Base-by-base conservation (phyloP, 2,113 vertebrate genomes). In the Blennius ocellaris region DNA sequence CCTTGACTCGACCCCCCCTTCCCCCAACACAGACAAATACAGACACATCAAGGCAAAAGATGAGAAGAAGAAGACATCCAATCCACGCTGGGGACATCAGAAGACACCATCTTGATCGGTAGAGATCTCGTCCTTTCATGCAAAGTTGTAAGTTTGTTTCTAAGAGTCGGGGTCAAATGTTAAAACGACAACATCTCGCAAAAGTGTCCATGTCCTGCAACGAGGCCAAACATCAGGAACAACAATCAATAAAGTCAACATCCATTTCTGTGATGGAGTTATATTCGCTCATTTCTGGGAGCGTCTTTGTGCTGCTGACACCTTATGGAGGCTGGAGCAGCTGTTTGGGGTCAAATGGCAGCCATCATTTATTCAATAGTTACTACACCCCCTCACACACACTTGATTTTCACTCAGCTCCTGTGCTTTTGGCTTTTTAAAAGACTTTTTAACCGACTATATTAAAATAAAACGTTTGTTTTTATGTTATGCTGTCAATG, bases 1-100 rank as follows among this genome's bases (percentile, higher is more conserved):
- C 82, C 84, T 88, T 66, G 15, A 69, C 74, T 57, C 50, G 66
- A 79, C 71, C 85, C 88, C 85, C 71, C 85, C 88, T 83, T 81
- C 86, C 90, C 84, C 87, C 88, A 73, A 60, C 71, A 69, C 63
- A 60, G 70, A 73, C 49, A 60, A 11, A 80, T 51, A 68, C 36
- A 78, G 45, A 78, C 15, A 73, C 59, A 47, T 73, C 44, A 44
- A 71, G 67, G 58, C 40, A 30, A 30, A 30, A 30, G 15, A 82
- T 11, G 62, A 15, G 71, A 53, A 51, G 72, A 47, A 5, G 57
- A 15, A 0, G 11, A 57, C 8, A 21, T 65, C 44, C 11, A 70
- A 12, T 14, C 65, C n/a, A 16, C 44, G 44, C 51, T 56, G 2
- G 9, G 14, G 6, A 56, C 40, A 53, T 48, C 1, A 44, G 15